phyloP scores from a whole-genome alignment of 2,888 invertebrate genomes.

The Pogonocherus hispidulus region DNA sequence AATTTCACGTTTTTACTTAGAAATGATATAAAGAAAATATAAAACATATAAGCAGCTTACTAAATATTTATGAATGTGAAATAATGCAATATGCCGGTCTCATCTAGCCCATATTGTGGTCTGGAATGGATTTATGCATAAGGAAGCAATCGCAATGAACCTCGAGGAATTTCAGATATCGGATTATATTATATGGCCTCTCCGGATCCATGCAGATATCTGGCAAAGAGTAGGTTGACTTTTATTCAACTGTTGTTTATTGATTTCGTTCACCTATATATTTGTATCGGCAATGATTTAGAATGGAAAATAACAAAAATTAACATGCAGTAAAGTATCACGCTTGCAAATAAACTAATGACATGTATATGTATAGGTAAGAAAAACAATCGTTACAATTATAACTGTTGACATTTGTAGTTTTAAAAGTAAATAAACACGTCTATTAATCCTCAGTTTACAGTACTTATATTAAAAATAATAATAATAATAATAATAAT shows the following conservation, averaged over 20 bases:
- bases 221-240: not conserved
- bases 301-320: too few relatives aligned
- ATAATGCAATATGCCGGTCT: conserved; percentile 3
- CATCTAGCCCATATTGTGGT: not conserved
- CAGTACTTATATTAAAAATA: too few relatives aligned
- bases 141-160: conserved; percentile 6
- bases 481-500: too few relatives aligned
- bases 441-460: too few relatives aligned
- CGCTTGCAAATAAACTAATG: too few relatives aligned
- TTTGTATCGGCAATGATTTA: too few relatives aligned
- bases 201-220: not conserved
- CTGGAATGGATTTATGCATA: conserved; percentile 1
- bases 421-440: too few relatives aligned
- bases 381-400: too few relatives aligned
- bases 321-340: too few relatives aligned
- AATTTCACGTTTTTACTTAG: not conserved
- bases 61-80: conserved; percentile 6
- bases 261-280: not conserved
- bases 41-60: conserved; percentile 1
- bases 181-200: conserved; percentile 2
- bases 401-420: too few relatives aligned
- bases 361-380: too few relatives aligned
- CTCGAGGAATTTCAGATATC: not conserved
- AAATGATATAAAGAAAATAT: not conserved
- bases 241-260: not conserved